Base-by-base conservation (phyloP, 2,888 invertebrate species). In the Therioaphis trifolii region DNA sequence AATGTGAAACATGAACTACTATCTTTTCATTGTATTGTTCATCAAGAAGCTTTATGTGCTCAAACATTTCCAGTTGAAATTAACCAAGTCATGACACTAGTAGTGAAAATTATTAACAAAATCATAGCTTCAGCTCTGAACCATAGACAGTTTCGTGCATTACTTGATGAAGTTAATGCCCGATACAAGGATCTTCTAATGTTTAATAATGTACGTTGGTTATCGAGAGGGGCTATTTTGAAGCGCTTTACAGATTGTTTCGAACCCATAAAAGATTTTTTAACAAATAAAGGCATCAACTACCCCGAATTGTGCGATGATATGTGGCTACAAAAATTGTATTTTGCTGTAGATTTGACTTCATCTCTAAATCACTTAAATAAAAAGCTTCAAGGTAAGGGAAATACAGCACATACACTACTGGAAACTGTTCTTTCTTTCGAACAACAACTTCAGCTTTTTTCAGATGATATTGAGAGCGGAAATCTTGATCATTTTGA, bases 261-360 rank as follows among this genome's bases (percentile, higher is more conserved):
- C n/a, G 55, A 74, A 74, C 55, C 11, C 74, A 55, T 55, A 29
- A 55, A 74, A 55, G 55, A 74, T 55, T 74, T 55, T 74, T 35
- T 74, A 55, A 74, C 35, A 12, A 55, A 74, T n/a, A 74, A 74
- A 74, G 74, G 55, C 55, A 74, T 74, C n/a, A 46, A 72, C 29
- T 72, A 72, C 72, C 52, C 72, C 29, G 49, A 72, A 72, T 52
- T 72, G 18, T 52, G 29, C 72, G 29, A 72, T 52, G n/a, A 72
- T 72, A 72, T 72, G 72, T 52, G 72, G 72, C 72, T 72, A 72
- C 52, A 66, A 66, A 66, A 66, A 66, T 35, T 35, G 29, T 66
- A 66, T 66, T 66, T 66, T 66, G 4, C 66, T 66, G 66, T 66
- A 35, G 66, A 66, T 66, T 66, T 35, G 66, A 66, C 66, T 35